A percentile compares a stretch with the other conserved stretches of the same genome.
Evolutionary conservation across 35 echinoderm and acorn worm species (phyloP).

Genomic region (Lytechinus variegatus): DNA sequence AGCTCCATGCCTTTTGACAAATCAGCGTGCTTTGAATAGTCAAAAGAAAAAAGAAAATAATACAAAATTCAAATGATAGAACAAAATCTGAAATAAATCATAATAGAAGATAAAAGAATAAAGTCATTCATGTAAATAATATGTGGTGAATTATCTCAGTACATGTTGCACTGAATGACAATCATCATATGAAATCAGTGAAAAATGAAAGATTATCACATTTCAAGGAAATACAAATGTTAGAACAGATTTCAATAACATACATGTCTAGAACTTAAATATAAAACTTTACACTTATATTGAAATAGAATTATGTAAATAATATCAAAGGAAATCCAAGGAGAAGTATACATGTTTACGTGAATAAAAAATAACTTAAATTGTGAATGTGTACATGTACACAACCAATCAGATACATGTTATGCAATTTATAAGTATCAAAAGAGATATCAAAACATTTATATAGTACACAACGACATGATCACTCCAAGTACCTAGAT

Average conservation of each 20-base stretch:
- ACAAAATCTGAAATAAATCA: not conserved
- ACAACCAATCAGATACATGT: not conserved
- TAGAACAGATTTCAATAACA: not conserved
- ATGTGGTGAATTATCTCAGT: not conserved
- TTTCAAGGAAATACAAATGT: not conserved
- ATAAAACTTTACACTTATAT: not conserved
- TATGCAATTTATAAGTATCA: not conserved
- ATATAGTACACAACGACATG: not conserved
- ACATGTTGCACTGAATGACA: not conserved
- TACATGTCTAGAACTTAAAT: not conserved
- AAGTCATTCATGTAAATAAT: not conserved
- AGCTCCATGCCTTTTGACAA: constrained; percentile 85
- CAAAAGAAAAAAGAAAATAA: not conserved
- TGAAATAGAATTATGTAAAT: not conserved
- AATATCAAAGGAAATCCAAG: not conserved
- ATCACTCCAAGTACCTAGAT: not conserved
- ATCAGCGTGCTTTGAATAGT: constrained; percentile 68
- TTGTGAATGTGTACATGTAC: no score
- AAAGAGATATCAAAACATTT: not conserved
- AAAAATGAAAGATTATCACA: not conserved
- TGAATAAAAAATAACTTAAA: not conserved
- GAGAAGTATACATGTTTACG: not conserved
- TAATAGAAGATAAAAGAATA: not conserved
- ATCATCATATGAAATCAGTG: not conserved
- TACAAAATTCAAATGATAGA: constrained; percentile 20